Conservation (phyloP, 2,888 invertebrate species). For the Mythimna lalbum region DNA sequence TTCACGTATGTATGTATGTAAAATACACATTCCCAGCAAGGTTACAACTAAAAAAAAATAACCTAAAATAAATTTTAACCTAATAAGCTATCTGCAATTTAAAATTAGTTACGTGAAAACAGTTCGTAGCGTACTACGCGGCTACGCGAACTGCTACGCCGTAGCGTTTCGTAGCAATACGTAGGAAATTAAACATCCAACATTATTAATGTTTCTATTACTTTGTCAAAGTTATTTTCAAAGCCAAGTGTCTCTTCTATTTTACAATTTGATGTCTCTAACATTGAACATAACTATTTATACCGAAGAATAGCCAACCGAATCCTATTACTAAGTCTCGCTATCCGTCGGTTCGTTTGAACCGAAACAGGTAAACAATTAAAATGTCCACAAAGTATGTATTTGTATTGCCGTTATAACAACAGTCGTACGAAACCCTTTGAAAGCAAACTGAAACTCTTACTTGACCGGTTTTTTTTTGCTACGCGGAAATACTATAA, state of each 20-base stretch:
- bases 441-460: too few species aligned
- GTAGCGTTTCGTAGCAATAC: slow-evolving; percentile 19
- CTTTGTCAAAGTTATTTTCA: not conserved
- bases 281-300: too few species aligned
- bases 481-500: not conserved
- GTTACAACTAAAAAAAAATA: not conserved
- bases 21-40: not conserved
- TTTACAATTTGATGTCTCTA: not conserved
- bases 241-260: not conserved
- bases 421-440: too few species aligned
- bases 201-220: too few species aligned
- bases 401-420: too few species aligned
- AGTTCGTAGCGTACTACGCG: not conserved
- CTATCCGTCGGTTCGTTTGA: too few species aligned
- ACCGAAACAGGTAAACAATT: too few species aligned
- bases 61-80: not conserved
- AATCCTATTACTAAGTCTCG: too few species aligned
- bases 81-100: not conserved
- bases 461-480: too few species aligned
- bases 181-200: not conserved
- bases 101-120: not conserved
- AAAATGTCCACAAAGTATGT: too few species aligned
- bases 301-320: too few species aligned
- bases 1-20: too few species aligned
- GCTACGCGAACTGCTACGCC: slow-evolving; percentile 11